Evolutionary conservation across 2,113 vertebrate genomes (phyloP).

Genomic region (Bubalus kerabau): DNA sequence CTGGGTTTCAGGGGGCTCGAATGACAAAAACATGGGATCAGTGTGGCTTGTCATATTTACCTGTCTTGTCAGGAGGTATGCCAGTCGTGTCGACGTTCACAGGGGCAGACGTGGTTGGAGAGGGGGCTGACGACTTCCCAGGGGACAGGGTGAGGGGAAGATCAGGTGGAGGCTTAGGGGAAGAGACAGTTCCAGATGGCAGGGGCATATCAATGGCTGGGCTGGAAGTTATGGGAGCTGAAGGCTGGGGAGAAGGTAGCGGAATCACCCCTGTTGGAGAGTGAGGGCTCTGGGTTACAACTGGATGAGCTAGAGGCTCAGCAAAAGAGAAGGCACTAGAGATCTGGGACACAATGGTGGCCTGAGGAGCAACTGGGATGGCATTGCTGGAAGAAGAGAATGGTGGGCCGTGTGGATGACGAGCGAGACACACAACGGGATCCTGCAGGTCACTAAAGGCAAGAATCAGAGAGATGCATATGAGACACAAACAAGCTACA

Average conservation of each 20-base stretch:
- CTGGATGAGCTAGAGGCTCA: background rate
- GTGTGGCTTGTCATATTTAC: constrained; percentile 66
- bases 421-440: constrained; percentile 40
- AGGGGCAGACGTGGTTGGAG: constrained; percentile 32
- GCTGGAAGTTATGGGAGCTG: background rate
- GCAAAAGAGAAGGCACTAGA: constrained; percentile 22
- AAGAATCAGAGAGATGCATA: constrained; percentile 39
- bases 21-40: background rate
- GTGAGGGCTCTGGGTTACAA: background rate
- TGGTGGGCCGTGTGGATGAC: background rate
- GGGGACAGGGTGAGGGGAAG: constrained; percentile 30
- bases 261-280: background rate
- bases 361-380: constrained; percentile 31
- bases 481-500: background rate
- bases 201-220: background rate
- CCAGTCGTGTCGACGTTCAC: constrained; percentile 1
- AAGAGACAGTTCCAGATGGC: constrained; percentile 58
- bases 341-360: background rate
- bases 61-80: constrained; percentile 53
- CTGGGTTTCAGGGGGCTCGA: background rate
- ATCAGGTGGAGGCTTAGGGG: constrained; percentile 12
- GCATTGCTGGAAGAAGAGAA: constrained; percentile 53
- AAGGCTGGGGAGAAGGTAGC: constrained; percentile 31
- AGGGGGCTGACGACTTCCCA: constrained; percentile 6
- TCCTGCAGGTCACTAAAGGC: constrained; percentile 63